These are phyloP conservation scores for Adelges cooleyi DNA, from an alignment of 1,140 invertebrate species.

Conservation along the genomic window DNA sequence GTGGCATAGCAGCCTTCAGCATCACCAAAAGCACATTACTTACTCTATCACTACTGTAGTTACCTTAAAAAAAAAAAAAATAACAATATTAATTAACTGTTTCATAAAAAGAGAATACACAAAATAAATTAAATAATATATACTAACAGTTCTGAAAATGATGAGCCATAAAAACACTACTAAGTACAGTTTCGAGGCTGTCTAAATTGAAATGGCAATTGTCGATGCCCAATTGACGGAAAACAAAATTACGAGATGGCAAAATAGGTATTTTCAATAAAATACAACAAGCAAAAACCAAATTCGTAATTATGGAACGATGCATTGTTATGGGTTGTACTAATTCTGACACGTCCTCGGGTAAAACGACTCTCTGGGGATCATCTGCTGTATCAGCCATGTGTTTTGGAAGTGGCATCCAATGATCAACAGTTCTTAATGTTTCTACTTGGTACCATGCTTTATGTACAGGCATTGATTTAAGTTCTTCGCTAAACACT, in stretches of 20 bases:
- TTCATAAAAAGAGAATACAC: too few species aligned
- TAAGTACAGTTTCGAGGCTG: slow-evolving; percentile 12
- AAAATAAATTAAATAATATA: background rate
- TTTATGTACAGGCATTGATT: slow-evolving; percentile 13
- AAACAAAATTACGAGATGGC: slow-evolving; percentile 12
- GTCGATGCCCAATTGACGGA: slow-evolving; percentile 3
- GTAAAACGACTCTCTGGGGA: slow-evolving; percentile 48
- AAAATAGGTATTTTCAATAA: slow-evolving; percentile 23
- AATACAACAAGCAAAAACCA: slow-evolving; percentile 9
- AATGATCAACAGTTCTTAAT: slow-evolving; percentile 49
- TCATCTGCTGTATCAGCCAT: slow-evolving; percentile 40
- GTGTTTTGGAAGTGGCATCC: slow-evolving; percentile 42
- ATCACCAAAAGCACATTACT: slow-evolving; percentile 8
- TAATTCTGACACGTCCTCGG: slow-evolving; percentile 50
- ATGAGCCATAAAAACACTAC: slow-evolving; percentile 20
- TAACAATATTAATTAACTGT: background rate
- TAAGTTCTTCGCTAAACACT: slow-evolving; percentile 10
- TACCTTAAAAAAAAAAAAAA: background rate
- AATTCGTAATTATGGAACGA: background rate
- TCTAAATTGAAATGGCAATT: slow-evolving; percentile 22
- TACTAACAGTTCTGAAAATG: slow-evolving; percentile 21
- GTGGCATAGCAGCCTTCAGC: slow-evolving; percentile 18
- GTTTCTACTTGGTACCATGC: slow-evolving; percentile 51
- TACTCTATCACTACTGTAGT: background rate
- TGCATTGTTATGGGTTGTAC: slow-evolving; percentile 49